Base-by-base conservation (phyloP, 1,140 invertebrate genomes). In the Penaeus vannamei region DNA sequence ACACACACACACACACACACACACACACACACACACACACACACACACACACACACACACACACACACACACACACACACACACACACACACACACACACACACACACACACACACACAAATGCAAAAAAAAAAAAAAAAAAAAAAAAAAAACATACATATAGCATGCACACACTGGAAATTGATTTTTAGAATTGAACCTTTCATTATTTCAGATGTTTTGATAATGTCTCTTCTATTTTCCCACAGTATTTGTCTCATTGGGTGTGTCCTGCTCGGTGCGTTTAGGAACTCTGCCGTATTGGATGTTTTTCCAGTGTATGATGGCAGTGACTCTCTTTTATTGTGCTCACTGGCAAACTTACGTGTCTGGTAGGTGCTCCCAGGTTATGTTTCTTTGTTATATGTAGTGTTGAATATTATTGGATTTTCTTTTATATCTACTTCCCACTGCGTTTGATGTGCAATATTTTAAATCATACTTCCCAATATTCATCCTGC, bases 281-380 rank as follows among this genome's bases (percentile, higher is more conserved):
- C 96, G 98, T 92, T 93, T 99, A 84, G 99, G 98, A 8, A 95
- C 96, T 92, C 96, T 97, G 93, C 97, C 98, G 36, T 96, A 96
- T 79, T 97, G 97, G 96, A 97, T 99, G 95, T 98, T 99, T 94
- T 97, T 98, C 93, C 96, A 97, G 94, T 97, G 97, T 93, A 98
- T 99, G 92, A 96, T 96, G 93, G 98, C 98, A 23, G 97, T 98
- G 93, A 96, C 96, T 22, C 93, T 99, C 79, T 99, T 99, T 94
- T 99, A 99, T 94, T 97, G 97, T 93, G 98, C 99, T 3, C 99
- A 99, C 93, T 99, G 99, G 99, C 98, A 99, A 93, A 98, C 98
- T 0, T 99, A 99, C 94, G 98, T 99, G 36, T 99, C 97, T 92
- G 97, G 97, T 93, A 95, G 93, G 90, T 90, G 42, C 46, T 87